Evolutionary conservation across 2,113 vertebrate species (phyloP).

Genomic region (Tamias sibiricus): DNA sequence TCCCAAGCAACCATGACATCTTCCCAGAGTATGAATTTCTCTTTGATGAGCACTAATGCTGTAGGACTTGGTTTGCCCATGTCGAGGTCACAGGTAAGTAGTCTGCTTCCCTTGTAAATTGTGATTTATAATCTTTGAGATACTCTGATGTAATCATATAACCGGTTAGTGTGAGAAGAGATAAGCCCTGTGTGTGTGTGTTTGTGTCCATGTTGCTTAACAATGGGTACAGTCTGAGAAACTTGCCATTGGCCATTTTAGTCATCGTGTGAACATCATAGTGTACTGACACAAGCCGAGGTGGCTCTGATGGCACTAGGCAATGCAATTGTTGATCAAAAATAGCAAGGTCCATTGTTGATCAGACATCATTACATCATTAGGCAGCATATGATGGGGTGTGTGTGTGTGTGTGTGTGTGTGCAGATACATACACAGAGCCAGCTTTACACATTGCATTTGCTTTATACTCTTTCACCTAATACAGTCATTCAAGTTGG

Average conservation of each 20-base stretch:
- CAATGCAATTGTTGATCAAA: too few relatives aligned
- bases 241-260: neutral
- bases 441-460: neutral
- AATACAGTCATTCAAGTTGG: neutral
- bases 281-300: neutral
- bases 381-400: neutral
- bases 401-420: too few relatives aligned
- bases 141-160: neutral
- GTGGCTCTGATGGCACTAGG: neutral
- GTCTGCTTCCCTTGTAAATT: constrained; percentile 37
- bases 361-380: neutral
- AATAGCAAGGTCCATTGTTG: neutral
- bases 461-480: neutral
- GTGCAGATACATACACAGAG: too few relatives aligned
- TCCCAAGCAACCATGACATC: constrained; percentile 91
- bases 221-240: neutral
- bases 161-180: neutral
- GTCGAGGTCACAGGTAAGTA: constrained; percentile 91
- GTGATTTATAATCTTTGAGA: neutral
- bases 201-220: neutral
- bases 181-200: neutral
- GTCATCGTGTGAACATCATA: neutral
- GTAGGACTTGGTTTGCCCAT: constrained; percentile 90
- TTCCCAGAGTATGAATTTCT: constrained; percentile 97
- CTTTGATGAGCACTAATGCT: constrained; percentile 91